A percentile compares a stretch with the other conserved stretches of the same genome.
Conservation (phyloP, 1,140 invertebrate species). For the Papilio aristodemus region DNA sequence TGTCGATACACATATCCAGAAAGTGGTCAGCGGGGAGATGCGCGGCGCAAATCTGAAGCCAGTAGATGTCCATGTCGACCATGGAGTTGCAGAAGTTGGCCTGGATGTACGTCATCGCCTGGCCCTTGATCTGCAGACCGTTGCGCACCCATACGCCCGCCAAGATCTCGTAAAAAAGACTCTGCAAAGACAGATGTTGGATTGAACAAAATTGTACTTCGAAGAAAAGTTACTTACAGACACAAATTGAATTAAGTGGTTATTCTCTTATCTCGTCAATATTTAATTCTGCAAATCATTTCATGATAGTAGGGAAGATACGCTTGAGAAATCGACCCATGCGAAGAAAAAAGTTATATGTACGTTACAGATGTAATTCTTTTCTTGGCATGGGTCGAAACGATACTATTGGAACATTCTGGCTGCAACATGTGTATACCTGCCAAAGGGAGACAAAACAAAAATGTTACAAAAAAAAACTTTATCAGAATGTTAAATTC, state of each 20-base stretch:
- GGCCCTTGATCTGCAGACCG: constrained; percentile 97
- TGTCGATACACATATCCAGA: constrained; percentile 92
- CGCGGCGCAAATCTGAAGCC: constrained; percentile 95
- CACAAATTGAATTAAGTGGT: too few species aligned
- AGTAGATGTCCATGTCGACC: constrained; percentile 97
- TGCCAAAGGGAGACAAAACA: not conserved
- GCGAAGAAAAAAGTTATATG: too few species aligned
- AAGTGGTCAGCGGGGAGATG: constrained; percentile 92
- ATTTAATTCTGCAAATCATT: too few species aligned
- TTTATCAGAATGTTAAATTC: not conserved
- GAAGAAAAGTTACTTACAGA: too few species aligned
- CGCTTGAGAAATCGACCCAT: too few species aligned
- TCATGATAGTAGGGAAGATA: too few species aligned
- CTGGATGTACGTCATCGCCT: constrained; percentile 99
- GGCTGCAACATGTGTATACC: too few species aligned
- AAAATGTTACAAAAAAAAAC: constrained; percentile 5
- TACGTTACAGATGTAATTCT: too few species aligned
- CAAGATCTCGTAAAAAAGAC: constrained; percentile 96
- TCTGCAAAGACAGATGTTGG: constrained; percentile 83
- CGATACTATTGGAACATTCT: too few species aligned
- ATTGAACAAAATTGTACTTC: too few species aligned
- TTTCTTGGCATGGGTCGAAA: too few species aligned
- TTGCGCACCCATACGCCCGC: constrained; percentile 97
- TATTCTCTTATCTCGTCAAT: too few species aligned
- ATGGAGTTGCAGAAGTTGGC: constrained; percentile 99